Evolutionary conservation across 2,113 vertebrate species (phyloP).

Genomic region (Esox niger): DNA sequence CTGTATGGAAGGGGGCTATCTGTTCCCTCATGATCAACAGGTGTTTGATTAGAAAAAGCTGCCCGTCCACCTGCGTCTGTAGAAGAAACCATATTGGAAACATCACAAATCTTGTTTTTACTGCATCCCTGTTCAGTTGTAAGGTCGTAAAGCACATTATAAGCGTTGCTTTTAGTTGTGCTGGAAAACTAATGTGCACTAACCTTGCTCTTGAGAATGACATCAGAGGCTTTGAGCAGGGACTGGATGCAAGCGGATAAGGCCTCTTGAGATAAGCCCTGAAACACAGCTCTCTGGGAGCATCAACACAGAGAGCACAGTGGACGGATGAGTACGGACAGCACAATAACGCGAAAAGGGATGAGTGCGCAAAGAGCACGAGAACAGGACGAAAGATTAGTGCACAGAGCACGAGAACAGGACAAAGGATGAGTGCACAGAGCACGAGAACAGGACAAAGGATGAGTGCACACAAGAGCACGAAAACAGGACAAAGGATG

Average conservation of each 20-base stretch:
- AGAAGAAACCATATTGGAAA: conserved; percentile 59
- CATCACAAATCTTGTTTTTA: neutral
- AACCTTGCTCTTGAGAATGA: conserved; percentile 97
- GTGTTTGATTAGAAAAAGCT: conserved; percentile 99
- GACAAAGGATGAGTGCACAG: no score
- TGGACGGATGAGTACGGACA: neutral
- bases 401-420: no score
- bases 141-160: neutral
- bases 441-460: no score
- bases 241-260: conserved; percentile 96
- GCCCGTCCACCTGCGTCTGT: conserved; percentile 92
- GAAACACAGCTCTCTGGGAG: conserved; percentile 92
- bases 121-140: neutral
- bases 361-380: no score
- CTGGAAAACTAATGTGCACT: conserved; percentile 37
- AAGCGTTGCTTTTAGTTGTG: neutral
- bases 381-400: no score
- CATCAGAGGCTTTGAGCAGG: conserved; percentile 88
- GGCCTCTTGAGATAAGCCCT: conserved; percentile 96
- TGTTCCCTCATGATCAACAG: conserved; percentile 98
- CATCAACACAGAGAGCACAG: conserved; percentile 19
- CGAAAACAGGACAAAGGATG: no score
- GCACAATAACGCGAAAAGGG: no score
- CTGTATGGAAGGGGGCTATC: conserved; percentile 98
- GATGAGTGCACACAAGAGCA: no score